These are phyloP conservation scores for Aphis craccivora DNA, from an alignment of 1,140 invertebrate genomes.

Conservation along the genomic window DNA sequence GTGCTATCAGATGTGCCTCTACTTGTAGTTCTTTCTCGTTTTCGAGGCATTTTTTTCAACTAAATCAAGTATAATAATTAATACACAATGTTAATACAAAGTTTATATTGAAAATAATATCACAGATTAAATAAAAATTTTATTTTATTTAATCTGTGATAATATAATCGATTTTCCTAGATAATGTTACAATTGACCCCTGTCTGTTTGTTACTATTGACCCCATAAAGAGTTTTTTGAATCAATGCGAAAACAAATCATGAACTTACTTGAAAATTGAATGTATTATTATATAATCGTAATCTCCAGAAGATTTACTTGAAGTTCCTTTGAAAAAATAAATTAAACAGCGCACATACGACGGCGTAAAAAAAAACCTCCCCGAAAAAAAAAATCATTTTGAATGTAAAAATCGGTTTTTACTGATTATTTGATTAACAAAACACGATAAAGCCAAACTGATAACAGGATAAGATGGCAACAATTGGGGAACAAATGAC, in stretches of 20 bases:
- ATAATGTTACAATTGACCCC: neutral
- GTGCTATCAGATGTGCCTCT: neutral
- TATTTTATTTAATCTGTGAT: no score
- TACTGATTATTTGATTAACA: no score
- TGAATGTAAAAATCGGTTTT: no score
- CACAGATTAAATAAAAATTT: no score
- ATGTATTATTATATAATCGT: neutral
- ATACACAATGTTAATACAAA: neutral
- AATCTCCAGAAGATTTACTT: neutral
- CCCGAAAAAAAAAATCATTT: no score
- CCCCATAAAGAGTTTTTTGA: no score
- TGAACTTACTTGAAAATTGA: neutral
- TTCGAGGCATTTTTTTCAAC: neutral
- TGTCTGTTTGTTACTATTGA: neutral
- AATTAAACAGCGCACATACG: neutral
- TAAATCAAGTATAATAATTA: neutral
- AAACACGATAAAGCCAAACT: no score
- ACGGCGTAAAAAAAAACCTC: neutral
- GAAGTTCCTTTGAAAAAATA: neutral
- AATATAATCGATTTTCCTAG: neutral
- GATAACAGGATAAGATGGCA: no score
- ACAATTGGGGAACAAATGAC: no score
- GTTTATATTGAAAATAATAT: neutral
- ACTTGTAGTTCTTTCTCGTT: neutral
- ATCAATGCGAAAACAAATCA: no score